Evolutionary conservation across 2,113 vertebrate species (phyloP), one percentile per base, ranked within the genome.

Genomic region (Burhinus bistriatus): DNA sequence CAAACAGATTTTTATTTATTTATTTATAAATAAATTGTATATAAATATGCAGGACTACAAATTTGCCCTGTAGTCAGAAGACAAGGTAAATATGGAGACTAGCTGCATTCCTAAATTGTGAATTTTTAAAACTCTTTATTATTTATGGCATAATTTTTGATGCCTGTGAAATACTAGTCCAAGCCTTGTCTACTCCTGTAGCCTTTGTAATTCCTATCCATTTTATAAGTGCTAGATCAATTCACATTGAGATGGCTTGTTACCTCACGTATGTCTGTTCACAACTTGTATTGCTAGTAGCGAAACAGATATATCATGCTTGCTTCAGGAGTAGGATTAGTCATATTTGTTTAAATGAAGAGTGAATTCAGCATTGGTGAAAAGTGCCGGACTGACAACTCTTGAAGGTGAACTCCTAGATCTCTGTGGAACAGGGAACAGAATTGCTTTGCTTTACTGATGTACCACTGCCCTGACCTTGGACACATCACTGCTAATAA

Each of bases 341-440:
- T 95, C 34, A 17, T 89, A 65, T 93, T 79, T 97, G 65, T 93
- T 93, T 85, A 87, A 95, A 82, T 66, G 42, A 95, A 78, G 73
- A 77, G 87, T 89, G 84, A 95, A 94, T 88, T 87, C 65, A 84
- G 83, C 38, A 14, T 12, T 91, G 77, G 49, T 55, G 38, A 77
- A 62, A 97, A 95, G 61, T 85, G 54, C 70, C 0, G 0, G 36
- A 75, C 49, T 96, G 94, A 87, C 57, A 91, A 2, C 32, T 73
- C 51, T 73, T 62, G 84, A 93, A 86, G 72, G 83, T 81, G 64
- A 92, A 76, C n/a, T 75, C 27, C 36, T 86, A 58, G 51, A 79
- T 87, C 62, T 77, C 77, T 87, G 45, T 78, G 75, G 40, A 79
- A 72, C 30, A 66, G 49, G 36, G 44, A 93, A 44, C 9, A 49